Conservation (phyloP, 2,888 invertebrate species). For the Phortica okadai region DNA sequence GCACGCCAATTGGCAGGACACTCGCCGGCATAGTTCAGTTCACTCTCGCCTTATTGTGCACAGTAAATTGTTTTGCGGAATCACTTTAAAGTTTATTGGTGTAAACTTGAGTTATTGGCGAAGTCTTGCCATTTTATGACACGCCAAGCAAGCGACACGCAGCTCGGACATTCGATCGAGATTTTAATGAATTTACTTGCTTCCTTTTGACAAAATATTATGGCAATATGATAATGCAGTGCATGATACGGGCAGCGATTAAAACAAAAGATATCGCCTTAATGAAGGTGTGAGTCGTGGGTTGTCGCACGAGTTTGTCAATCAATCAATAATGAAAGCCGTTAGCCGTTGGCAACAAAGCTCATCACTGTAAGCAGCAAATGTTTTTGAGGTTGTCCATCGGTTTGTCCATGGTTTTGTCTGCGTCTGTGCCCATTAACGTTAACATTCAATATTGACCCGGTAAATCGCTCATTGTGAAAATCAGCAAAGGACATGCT, state of each 20-base stretch:
- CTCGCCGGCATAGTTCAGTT: not conserved
- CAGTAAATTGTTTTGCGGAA: not conserved
- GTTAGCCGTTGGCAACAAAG: not conserved
- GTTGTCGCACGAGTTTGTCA: not conserved
- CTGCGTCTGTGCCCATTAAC: not conserved
- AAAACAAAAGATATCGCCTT: too few species aligned
- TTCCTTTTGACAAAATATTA: too few species aligned
- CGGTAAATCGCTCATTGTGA: too few species aligned
- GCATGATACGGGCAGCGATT: too few species aligned
- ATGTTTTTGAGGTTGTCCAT: not conserved
- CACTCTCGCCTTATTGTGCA: not conserved
- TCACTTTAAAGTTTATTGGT: conserved; percentile 11
- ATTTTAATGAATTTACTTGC: too few species aligned
- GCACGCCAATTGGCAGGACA: conserved; percentile 24
- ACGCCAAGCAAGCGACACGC: too few species aligned
- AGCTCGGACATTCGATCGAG: too few species aligned
- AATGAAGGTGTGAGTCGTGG: not conserved
- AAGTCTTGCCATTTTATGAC: conserved; percentile 1
- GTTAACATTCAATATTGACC: too few species aligned
- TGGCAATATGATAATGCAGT: too few species aligned
- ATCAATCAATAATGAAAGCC: not conserved
- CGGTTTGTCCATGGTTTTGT: not conserved
- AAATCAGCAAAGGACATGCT: too few species aligned
- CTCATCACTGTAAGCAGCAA: not conserved
- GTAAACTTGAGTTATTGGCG: conserved; percentile 4